Evolutionary conservation across 2,797 vertebrate species (phyloP).

Genomic region (Emys orbicularis): DNA sequence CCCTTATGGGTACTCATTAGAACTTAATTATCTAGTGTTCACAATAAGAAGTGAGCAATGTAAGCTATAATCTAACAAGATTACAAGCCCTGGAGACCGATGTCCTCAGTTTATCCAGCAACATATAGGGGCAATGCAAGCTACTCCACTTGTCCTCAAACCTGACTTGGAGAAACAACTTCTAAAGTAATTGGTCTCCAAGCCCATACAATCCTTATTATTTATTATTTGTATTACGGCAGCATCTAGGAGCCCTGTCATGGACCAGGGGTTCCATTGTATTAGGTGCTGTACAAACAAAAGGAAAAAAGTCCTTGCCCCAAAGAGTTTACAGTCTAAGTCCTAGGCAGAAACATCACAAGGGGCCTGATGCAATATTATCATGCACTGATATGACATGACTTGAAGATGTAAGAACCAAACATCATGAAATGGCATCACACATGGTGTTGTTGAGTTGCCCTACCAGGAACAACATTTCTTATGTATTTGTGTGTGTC

Average conservation of each 20-base stretch:
- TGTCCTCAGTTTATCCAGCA: neutral
- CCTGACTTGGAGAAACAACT: neutral
- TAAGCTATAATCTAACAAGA: neutral
- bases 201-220: neutral
- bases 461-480: neutral
- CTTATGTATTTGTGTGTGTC: neutral
- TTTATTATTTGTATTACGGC: neutral
- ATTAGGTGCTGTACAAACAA: neutral
- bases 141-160: neutral
- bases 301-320: neutral
- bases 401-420: neutral
- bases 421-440: neutral
- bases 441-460: neutral
- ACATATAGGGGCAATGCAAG: neutral
- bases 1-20: neutral
- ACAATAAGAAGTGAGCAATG: neutral
- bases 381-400: neutral
- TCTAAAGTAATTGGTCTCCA: neutral
- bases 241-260: neutral
- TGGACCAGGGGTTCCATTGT: neutral
- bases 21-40: neutral
- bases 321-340: neutral
- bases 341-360: neutral
- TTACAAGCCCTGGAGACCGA: neutral
- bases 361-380: neutral